Evolutionary conservation across 2,113 vertebrate genomes (phyloP).

Genomic region (Emydura subglobosa): DNA sequence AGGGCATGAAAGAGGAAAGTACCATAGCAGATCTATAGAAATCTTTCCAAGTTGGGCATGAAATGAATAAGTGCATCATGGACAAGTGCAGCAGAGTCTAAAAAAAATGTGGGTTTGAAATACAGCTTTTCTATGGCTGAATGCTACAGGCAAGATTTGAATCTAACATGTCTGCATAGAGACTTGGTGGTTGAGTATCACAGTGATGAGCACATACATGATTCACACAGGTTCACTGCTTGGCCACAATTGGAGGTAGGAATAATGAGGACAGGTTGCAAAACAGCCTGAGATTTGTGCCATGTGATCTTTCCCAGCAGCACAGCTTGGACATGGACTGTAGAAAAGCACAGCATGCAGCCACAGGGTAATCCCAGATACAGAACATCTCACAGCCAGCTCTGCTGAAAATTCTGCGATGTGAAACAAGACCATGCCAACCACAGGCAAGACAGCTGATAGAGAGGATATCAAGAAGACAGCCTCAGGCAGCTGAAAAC

Average conservation of each 20-base stretch:
- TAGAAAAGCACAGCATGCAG: background rate
- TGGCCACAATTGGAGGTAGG: background rate
- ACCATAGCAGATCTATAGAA: background rate
- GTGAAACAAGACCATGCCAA: background rate
- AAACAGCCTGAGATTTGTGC: background rate
- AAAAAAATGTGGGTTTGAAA: background rate
- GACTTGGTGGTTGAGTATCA: background rate
- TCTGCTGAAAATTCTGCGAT: accelerated
- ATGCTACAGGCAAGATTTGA: background rate
- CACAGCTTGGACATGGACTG: background rate
- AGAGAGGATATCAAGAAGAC: background rate
- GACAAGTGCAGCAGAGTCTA: background rate
- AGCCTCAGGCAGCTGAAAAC: accelerated
- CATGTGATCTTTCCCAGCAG: background rate
- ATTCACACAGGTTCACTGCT: background rate
- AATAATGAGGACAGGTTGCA: background rate
- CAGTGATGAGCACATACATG: background rate
- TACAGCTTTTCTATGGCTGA: background rate
- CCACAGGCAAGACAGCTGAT: background rate
- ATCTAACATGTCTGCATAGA: background rate
- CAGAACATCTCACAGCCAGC: background rate
- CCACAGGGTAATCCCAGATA: accelerated
- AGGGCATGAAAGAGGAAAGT: background rate
- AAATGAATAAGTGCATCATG: background rate
- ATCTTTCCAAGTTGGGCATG: background rate